A percentile compares a stretch with the other conserved stretches of the same genome.
These are phyloP conservation scores for Gobiocypris rarus DNA, from an alignment of 2,113 vertebrate genomes.

Conservation along the genomic window DNA sequence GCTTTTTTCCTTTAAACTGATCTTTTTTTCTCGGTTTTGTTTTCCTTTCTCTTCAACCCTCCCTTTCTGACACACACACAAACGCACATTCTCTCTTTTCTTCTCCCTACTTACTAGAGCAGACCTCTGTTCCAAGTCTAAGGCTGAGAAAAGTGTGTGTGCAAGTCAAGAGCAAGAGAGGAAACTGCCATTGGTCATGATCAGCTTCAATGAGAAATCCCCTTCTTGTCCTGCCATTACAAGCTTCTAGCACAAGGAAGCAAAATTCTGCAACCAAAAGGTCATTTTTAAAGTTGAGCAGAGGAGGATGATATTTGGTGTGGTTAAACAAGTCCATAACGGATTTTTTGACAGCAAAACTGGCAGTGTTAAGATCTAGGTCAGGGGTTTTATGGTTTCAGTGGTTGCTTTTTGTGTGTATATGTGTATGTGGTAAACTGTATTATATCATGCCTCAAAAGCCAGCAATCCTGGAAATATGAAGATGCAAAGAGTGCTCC, in stretches of 20 bases:
- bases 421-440: conserved; percentile 21
- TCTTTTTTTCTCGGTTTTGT: not conserved
- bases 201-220: conserved; percentile 32
- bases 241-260: conserved; percentile 29
- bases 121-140: conserved; percentile 27
- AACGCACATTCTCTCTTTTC: not conserved
- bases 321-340: conserved; percentile 41
- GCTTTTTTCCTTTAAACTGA: not conserved
- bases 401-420: conserved; percentile 9
- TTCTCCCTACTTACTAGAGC: not conserved
- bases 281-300: conserved; percentile 8
- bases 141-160: conserved; percentile 25
- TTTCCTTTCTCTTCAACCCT: conserved; percentile 46
- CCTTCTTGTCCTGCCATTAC: conserved; percentile 1
- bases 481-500: conserved; percentile 53
- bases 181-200: conserved; percentile 8
- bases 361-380: conserved; percentile 22
- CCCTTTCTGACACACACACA: not conserved
- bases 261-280: not conserved
- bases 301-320: conserved; percentile 32
- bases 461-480: conserved; percentile 54
- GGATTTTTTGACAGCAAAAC: conserved; percentile 29
- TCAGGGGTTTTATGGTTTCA: conserved; percentile 26
- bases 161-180: not conserved
- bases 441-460: conserved; percentile 59